These are phyloP conservation scores for Muscicapa striata DNA, from an alignment of 2,797 vertebrate genomes.

Conservation along the genomic window DNA sequence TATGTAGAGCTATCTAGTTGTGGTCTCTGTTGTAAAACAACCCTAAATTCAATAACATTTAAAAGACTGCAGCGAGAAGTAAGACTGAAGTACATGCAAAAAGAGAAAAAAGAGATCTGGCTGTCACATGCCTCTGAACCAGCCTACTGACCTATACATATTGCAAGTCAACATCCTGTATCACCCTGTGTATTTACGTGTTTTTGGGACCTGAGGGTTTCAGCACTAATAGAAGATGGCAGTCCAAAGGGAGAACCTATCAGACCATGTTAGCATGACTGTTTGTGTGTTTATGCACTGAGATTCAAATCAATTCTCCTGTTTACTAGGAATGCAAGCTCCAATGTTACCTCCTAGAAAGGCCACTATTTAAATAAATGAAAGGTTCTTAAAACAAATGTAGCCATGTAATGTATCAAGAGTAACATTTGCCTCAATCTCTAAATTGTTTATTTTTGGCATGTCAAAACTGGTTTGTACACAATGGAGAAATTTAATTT, in stretches of 20 bases:
- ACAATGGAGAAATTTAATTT: neutral
- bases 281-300: neutral
- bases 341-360: neutral
- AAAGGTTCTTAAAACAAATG: neutral
- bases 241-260: neutral
- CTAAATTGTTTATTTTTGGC: constrained; percentile 28
- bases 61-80: neutral
- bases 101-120: neutral
- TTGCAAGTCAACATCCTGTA: neutral
- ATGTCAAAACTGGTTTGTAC: neutral
- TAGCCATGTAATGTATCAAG: neutral
- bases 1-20: neutral
- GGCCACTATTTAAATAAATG: neutral
- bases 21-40: neutral
- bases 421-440: neutral
- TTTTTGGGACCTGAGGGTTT: neutral
- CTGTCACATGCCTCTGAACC: neutral
- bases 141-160: neutral
- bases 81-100: neutral
- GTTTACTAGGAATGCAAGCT: neutral
- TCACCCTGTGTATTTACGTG: neutral
- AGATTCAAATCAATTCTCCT: neutral
- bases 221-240: neutral
- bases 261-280: neutral
- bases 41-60: neutral